Base-by-base conservation (phyloP, 2,888 invertebrate species). In the Leucophenga montana region DNA sequence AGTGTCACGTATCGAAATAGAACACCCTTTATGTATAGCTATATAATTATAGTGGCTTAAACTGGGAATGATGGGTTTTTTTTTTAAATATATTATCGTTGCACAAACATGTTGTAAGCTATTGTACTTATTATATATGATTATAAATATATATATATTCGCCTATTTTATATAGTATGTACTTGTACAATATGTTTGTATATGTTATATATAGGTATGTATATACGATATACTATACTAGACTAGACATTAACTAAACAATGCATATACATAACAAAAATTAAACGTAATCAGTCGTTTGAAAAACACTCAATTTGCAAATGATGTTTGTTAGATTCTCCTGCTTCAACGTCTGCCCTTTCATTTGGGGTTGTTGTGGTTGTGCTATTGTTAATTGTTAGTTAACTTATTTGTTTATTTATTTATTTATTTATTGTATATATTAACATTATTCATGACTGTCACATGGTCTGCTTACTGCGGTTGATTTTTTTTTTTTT, bases 251-350 rank as follows among this genome's bases (percentile, higher is more conserved):
- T 54, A 54, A 14, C n/a, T 20, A 54, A 54, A 18, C 22, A 54
- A 20, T 16, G 18, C 20, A n/a, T 16, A 16, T 3, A 53, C 20
- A 64, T 9, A 33, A 39, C 39, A 64, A 64, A 64, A 69, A 67
- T 66, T 69, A 48, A 69, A 66, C 71, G 67, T 70, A 69, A 69
- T 73, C 71, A 73, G 71, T 69, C 71, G 62, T 68, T 62, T n/a
- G n/a, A 66, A 64, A 57, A 33, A 67, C n/a, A 18, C 57, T 53
- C 46, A 69, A 64, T 64, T 69, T 72, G 67, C 69, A 53, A 65
- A 39, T 39, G 39, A 39, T 39, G 39, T 53, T 57, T 11, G 18
- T 70, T 66, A 16, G 50, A n/a, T 18, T 50, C 50, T 50, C 6
- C n/a, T 18, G 13, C 14, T 50, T 4, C 16, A 50, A 50, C 13